Conservation (phyloP, 2,888 invertebrate species). For the Homarus gammarus region DNA sequence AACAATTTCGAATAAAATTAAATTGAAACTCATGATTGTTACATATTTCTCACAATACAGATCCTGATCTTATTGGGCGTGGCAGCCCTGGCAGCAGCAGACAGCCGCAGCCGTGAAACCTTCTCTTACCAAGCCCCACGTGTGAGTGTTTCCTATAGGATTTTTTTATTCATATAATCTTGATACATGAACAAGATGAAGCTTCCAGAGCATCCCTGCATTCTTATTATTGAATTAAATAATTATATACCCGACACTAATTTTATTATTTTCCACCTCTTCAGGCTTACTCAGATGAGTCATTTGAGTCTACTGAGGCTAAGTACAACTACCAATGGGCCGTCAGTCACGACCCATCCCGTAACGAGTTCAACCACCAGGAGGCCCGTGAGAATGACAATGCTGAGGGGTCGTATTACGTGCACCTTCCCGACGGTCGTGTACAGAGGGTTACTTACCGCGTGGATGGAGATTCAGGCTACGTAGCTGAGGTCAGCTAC, state of each 20-base stretch:
- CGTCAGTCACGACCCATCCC: constrained; percentile 38
- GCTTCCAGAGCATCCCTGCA: too few species aligned
- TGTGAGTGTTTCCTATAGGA: background rate
- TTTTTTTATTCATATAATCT: background rate
- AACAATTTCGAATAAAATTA: too few species aligned
- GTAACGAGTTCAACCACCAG: constrained; percentile 57
- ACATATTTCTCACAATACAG: background rate
- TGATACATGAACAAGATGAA: too few species aligned
- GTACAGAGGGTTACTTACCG: constrained; percentile 25
- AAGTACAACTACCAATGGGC: constrained; percentile 43
- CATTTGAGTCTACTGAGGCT: constrained; percentile 38
- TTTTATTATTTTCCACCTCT: too few species aligned
- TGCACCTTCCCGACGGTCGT: constrained; percentile 57
- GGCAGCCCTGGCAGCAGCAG: background rate
- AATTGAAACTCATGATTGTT: too few species aligned
- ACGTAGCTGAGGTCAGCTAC: constrained; percentile 46
- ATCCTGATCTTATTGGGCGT: constrained; percentile 31
- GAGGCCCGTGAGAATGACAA: constrained; percentile 47
- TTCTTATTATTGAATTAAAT: too few species aligned
- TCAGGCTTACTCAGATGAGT: background rate
- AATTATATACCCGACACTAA: too few species aligned
- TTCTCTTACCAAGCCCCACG: constrained; percentile 17
- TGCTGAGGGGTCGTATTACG: constrained; percentile 49
- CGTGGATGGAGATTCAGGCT: constrained; percentile 39
- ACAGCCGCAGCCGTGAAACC: background rate